A percentile compares a stretch with the other conserved stretches of the same genome.
These are phyloP conservation scores for Hyphantria cunea DNA, from an alignment of 1,140 invertebrate species.

Conservation along the genomic window DNA sequence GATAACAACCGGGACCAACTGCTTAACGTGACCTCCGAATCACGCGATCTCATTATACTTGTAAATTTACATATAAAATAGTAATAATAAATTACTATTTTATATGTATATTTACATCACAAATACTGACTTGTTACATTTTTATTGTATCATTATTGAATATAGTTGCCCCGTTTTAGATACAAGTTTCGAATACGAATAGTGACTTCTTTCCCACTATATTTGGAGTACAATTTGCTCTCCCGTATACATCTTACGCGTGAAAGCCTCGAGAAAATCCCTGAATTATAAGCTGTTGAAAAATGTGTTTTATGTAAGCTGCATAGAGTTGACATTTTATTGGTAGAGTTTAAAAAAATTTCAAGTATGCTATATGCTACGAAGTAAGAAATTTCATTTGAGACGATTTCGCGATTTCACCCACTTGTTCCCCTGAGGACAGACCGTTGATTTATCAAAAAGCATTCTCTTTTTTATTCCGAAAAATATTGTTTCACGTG, in stretches of 20 bases:
- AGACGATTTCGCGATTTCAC: conserved; percentile 69
- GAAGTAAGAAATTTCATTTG: conserved; percentile 74
- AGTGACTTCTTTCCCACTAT: conserved; percentile 45
- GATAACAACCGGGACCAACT: too few species aligned
- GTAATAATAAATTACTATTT: too few species aligned
- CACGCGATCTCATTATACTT: too few species aligned
- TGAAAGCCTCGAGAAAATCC: conserved; percentile 48
- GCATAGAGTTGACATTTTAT: conserved; percentile 27
- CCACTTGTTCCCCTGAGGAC: conserved; percentile 49
- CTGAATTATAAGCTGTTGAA: background rate
- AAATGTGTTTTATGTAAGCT: conserved; percentile 29
- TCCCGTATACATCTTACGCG: conserved; percentile 69
- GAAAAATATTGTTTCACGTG: conserved; percentile 32
- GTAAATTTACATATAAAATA: too few species aligned
- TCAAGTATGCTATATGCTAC: conserved; percentile 53
- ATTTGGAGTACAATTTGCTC: conserved; percentile 70
- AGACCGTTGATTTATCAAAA: conserved; percentile 64
- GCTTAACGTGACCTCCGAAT: too few species aligned
- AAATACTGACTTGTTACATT: too few species aligned
- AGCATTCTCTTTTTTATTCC: conserved; percentile 51
- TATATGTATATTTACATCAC: too few species aligned
- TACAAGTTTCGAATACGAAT: conserved; percentile 12
- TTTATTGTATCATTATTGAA: too few species aligned
- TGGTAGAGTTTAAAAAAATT: conserved; percentile 25
- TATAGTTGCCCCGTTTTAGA: background rate